A percentile compares a stretch with the other conserved stretches of the same genome.
Evolutionary conservation across 1,140 invertebrate genomes (phyloP).

Genomic region (Cyclina sinensis): DNA sequence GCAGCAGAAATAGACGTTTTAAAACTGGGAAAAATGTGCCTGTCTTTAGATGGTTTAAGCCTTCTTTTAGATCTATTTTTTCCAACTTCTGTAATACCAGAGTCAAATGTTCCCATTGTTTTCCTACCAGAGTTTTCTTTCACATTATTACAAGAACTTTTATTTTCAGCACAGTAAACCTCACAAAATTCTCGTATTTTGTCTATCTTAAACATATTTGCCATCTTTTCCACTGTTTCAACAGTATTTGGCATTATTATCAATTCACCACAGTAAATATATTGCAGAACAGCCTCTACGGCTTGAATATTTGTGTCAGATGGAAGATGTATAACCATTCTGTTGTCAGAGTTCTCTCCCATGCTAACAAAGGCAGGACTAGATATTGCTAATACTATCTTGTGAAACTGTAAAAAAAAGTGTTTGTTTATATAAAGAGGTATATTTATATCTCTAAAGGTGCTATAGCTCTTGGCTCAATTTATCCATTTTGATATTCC

Average conservation of each 20-base stretch:
- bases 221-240: constrained; percentile 1
- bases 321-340: constrained; percentile 23
- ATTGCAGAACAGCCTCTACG: constrained; percentile 9
- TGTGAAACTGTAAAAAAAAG: constrained; percentile 31
- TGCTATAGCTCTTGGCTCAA: no score
- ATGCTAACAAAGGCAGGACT: neutral
- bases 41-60: neutral
- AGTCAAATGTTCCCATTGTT: neutral
- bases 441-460: no score
- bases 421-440: no score
- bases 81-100: neutral
- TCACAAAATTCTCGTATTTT: constrained; percentile 24
- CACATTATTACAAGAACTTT: neutral
- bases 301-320: constrained; percentile 5
- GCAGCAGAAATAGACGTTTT: neutral
- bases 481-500: no score
- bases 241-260: neutral
- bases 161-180: neutral
- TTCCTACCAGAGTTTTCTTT: neutral
- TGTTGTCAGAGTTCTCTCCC: neutral
- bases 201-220: constrained; percentile 17
- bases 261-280: constrained; percentile 3
- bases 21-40: neutral
- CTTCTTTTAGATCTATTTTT: neutral
- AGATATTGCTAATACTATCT: neutral